phyloP scores from a whole-genome alignment of 1,140 invertebrate genomes.

The Calycopis cecrops region DNA sequence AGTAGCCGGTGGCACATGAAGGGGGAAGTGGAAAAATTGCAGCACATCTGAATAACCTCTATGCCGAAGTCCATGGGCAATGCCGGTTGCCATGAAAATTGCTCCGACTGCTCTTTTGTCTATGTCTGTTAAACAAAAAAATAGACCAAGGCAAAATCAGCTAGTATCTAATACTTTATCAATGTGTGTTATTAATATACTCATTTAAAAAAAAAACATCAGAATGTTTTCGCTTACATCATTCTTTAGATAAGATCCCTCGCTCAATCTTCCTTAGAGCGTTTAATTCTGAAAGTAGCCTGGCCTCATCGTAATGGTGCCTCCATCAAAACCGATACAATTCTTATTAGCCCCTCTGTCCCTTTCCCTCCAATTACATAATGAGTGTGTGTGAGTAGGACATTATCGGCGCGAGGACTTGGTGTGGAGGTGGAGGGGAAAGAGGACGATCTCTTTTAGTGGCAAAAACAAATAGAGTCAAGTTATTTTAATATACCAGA shows the following conservation, averaged over 20 bases:
- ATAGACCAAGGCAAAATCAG: no score
- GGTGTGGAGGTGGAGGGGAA: no score
- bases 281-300: slow-evolving; percentile 69
- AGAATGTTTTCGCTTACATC: slow-evolving; percentile 59
- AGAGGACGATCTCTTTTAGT: slow-evolving; percentile 13
- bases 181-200: not conserved
- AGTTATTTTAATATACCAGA: no score
- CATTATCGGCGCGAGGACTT: slow-evolving; percentile 33
- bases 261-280: slow-evolving; percentile 66
- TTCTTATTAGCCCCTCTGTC: slow-evolving; percentile 33
- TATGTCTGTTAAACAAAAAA: no score
- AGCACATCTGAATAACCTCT: no score
- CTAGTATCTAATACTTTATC: no score
- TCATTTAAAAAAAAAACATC: slow-evolving; percentile 22
- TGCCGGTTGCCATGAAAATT: no score
- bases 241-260: slow-evolving; percentile 62
- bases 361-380: slow-evolving; percentile 25
- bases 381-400: slow-evolving; percentile 25
- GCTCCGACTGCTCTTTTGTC: no score
- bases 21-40: no score
- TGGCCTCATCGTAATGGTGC: slow-evolving; percentile 60
- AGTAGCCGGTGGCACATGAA: no score
- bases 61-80: no score
- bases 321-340: slow-evolving; percentile 56
- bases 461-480: no score